Base-by-base conservation (phyloP, 2,888 invertebrate species). In the Boloria euphrosyne region DNA sequence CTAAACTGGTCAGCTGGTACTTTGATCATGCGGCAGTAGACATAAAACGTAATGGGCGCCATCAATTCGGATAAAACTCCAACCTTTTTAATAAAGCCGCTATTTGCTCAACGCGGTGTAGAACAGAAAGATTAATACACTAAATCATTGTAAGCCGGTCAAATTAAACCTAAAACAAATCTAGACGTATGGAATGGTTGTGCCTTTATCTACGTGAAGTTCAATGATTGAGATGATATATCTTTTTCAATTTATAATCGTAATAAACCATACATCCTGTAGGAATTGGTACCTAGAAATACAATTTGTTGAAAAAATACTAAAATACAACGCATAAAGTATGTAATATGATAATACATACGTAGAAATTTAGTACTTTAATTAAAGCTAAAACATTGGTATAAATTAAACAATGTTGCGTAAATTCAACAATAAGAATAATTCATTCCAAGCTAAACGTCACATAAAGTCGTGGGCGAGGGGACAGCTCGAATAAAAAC, bases 391-490 rank as follows among this genome's bases (percentile, higher is more conserved):
- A 86, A 84, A 83, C 78, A 79, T 68, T 73, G 75, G 77, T 80
- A 84, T 88, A 89, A 89, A 87, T 84, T 89, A 89, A 87, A 84
- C 89, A 89, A 82, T 80, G 82, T 86, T 85, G 85, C 85, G 85
- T 84, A 85, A 88, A 87, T 79, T 78, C 78, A 80, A 86, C 86
- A 88, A 88, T 86, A 86, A 88, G 84, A 88, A 90, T 89, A 88
- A 87, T 83, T 88, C 86, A 86, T 87, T 89, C 89, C 85, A 78
- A 88, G 87, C 84, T 87, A 87, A 86, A 90, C 85, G 87, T 90
- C 90, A 90, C 90, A 90, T 90, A 90, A 90, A 91, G 84, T 87
- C 82, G 88, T 88, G 88, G 89, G 87, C 85, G 84, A 88, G 80
- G 81, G 82, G 86, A 89, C 87, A 81, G 64, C 58, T 51, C 43